phyloP scores from a whole-genome alignment of 2,888 invertebrate genomes.

The Brachypterus glaber region DNA sequence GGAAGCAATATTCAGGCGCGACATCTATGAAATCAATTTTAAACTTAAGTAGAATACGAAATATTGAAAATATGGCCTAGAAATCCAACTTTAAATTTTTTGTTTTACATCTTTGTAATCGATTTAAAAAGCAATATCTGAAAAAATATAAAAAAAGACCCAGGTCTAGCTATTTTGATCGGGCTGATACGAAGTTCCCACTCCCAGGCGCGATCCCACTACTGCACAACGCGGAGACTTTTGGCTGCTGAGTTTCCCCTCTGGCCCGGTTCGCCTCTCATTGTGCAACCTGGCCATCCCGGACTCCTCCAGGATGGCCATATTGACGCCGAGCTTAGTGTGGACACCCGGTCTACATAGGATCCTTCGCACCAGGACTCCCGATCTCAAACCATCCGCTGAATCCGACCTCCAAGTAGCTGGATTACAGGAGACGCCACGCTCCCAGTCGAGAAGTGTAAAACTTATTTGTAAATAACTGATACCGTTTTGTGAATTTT shows the following conservation, averaged over 20 bases:
- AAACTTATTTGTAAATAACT: no score
- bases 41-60: no score
- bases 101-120: no score
- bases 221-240: slow-evolving; percentile 98
- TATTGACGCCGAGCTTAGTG: slow-evolving; percentile 97
- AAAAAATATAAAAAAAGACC: slow-evolving; percentile 1
- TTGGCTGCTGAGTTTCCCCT: slow-evolving; percentile 99
- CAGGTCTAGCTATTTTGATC: slow-evolving; percentile 43
- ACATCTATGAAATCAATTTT: no score
- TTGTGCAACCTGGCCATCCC: slow-evolving; percentile 82
- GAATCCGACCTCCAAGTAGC: slow-evolving; percentile 87
- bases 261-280: slow-evolving; percentile 98
- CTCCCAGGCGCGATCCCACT: slow-evolving; percentile 98
- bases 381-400: slow-evolving; percentile 90
- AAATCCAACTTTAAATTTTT: no score
- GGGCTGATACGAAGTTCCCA: slow-evolving; percentile 81
- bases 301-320: slow-evolving; percentile 82
- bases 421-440: slow-evolving; percentile 98
- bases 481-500: no score
- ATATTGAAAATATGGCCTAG: no score
- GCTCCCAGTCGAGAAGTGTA: slow-evolving; percentile 71
- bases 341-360: slow-evolving; percentile 88
- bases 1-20: no score
- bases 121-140: no score
- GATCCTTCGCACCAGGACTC: slow-evolving; percentile 56